phyloP scores from a whole-genome alignment of 2,888 invertebrate species.

The Drosophila nigricruria region DNA sequence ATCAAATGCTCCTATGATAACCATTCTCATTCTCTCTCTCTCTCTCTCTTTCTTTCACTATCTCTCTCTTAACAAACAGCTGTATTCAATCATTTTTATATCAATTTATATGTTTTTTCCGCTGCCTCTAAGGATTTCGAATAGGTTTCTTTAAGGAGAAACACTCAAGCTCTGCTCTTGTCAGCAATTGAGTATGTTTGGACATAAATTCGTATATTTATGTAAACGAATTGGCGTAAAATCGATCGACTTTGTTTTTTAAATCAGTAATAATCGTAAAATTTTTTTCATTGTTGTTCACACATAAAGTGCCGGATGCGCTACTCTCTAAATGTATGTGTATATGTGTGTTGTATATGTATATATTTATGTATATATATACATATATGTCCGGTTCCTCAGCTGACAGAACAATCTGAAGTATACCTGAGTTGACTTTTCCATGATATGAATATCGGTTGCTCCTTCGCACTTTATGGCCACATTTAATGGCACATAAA shows the following conservation, averaged over 20 bases:
- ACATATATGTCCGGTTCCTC: not conserved
- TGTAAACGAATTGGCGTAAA: constrained; percentile 15
- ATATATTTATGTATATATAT: not conserved
- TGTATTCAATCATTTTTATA: not conserved
- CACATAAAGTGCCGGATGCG: constrained; percentile 47
- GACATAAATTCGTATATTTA: constrained; percentile 9
- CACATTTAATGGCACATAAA: constrained; percentile 78
- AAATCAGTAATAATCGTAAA: constrained; percentile 57
- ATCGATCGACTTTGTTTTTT: constrained; percentile 38
- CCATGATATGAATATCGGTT: constrained; percentile 21
- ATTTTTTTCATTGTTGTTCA: constrained; percentile 35
- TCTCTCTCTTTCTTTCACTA: not conserved
- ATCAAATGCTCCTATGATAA: not conserved
- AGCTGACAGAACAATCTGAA: constrained; percentile 18
- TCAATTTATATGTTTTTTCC: not conserved
- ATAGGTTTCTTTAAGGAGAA: not conserved
- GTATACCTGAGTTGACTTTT: constrained; percentile 15
- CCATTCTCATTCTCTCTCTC: not conserved
- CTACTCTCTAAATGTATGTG: not conserved
- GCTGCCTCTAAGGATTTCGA: not conserved
- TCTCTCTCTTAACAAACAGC: not conserved
- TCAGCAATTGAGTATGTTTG: not conserved
- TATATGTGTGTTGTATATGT: not conserved
- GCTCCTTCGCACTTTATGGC: constrained; percentile 58
- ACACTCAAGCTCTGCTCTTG: not conserved